A percentile compares a stretch with the other conserved stretches of the same genome.
Conservation (phyloP, 2,888 invertebrate species). For the Myopa tessellatipennis region DNA sequence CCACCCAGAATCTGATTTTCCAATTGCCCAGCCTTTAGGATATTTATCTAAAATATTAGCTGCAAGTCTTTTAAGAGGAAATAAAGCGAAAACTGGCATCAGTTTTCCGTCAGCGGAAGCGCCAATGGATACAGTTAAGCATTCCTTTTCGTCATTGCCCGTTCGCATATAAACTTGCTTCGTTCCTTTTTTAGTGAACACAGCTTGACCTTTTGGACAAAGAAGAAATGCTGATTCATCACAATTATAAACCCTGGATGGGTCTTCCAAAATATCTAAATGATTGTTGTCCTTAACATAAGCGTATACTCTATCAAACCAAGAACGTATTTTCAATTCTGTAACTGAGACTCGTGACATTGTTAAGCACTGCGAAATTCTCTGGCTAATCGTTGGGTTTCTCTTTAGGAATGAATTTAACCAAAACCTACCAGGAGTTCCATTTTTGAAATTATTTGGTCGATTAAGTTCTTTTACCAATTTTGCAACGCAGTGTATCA, state of each 20-base stretch:
- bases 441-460: constrained; percentile 6
- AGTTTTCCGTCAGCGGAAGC: constrained; percentile 35
- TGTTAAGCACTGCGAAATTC: constrained; percentile 56
- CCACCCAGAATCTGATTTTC: constrained; percentile 62
- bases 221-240: constrained; percentile 64
- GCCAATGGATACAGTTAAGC: constrained; percentile 31
- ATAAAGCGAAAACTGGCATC: constrained; percentile 31
- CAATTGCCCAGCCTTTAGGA: constrained; percentile 45
- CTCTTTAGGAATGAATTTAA: constrained; percentile 57
- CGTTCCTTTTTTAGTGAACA: constrained; percentile 56
- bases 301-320: constrained; percentile 54
- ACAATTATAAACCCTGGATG: constrained; percentile 57
- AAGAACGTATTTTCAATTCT: constrained; percentile 52
- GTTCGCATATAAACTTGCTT: constrained; percentile 52
- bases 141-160: constrained; percentile 54
- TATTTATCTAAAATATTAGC: constrained; percentile 33
- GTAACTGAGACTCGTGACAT: constrained; percentile 52
- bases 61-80: constrained; percentile 37
- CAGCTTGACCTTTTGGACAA: constrained; percentile 57
- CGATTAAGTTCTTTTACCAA: constrained; percentile 47
- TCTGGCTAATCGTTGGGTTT: constrained; percentile 55
- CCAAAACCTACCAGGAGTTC: constrained; percentile 44
- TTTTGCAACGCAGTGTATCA: constrained; percentile 55
- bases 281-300: constrained; percentile 51
- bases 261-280: constrained; percentile 51